Percentiles rank a stretch among this genome's conserved stretches.
These are phyloP conservation scores for Fratercula arctica DNA, from an alignment of 2,797 vertebrate species.

Conservation along the genomic window DNA sequence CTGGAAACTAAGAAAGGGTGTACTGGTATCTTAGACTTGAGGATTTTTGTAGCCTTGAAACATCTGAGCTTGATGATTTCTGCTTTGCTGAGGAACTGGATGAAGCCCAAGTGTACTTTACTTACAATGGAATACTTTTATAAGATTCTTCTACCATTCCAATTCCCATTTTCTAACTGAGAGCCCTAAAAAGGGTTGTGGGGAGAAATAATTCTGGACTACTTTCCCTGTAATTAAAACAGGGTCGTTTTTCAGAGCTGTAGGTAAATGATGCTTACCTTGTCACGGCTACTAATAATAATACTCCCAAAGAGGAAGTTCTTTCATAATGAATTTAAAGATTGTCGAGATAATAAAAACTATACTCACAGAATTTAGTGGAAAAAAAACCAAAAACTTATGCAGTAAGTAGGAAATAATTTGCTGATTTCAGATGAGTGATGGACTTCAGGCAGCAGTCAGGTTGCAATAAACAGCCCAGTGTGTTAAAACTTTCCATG, in stretches of 20 bases:
- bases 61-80: neutral
- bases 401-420: neutral
- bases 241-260: neutral
- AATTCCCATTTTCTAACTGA: neutral
- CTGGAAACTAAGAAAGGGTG: neutral
- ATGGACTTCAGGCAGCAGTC: neutral
- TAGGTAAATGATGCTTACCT: neutral
- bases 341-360: neutral
- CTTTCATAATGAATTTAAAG: neutral
- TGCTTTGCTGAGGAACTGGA: neutral
- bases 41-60: neutral
- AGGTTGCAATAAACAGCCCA: neutral
- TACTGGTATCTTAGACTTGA: neutral
- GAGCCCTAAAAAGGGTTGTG: neutral
- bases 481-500: neutral
- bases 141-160: neutral
- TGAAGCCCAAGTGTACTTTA: neutral
- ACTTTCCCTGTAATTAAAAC: neutral
- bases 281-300: accelerated
- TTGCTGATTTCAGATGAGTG: neutral
- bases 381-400: neutral
- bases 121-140: neutral
- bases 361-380: neutral
- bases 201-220: neutral
- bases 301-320: neutral